Evolutionary conservation across 2,797 vertebrate genomes (phyloP).

Genomic region (Champsocephalus gunnari): DNA sequence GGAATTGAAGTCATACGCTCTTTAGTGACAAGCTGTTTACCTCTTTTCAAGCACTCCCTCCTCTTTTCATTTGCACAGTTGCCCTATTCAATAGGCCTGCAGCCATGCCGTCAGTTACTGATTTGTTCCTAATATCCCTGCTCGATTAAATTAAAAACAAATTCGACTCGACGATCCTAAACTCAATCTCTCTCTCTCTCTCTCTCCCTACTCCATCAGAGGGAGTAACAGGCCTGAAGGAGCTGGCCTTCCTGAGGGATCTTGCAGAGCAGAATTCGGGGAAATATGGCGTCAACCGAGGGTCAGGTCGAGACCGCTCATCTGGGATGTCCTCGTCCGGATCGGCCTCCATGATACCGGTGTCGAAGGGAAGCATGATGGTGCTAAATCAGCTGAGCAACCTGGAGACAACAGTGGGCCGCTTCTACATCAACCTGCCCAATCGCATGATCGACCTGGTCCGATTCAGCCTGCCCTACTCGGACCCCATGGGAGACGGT

Average conservation of each 20-base stretch:
- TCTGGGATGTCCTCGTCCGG: constrained; percentile 28
- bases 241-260: constrained; percentile 95
- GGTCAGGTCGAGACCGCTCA: constrained; percentile 81
- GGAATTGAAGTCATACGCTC: constrained; percentile 38
- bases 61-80: constrained; percentile 37
- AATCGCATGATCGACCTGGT: constrained; percentile 98
- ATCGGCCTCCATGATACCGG: constrained; percentile 80
- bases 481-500: constrained; percentile 98
- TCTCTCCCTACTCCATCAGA: constrained; percentile 78
- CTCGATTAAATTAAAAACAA: constrained; percentile 40
- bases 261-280: constrained; percentile 95
- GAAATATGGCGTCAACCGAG: constrained; percentile 92
- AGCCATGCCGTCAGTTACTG: constrained; percentile 17
- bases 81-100: constrained; percentile 14
- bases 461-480: constrained; percentile 95
- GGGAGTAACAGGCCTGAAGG: constrained; percentile 96
- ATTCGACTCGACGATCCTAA: background rate
- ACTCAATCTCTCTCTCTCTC: background rate
- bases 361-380: constrained; percentile 99
- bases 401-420: constrained; percentile 95
- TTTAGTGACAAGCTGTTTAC: constrained; percentile 31
- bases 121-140: constrained; percentile 33
- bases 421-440: constrained; percentile 98
- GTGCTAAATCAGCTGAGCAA: constrained; percentile 98
- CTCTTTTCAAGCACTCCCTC: constrained; percentile 29